Percentiles rank a stretch among this genome's conserved stretches.
phyloP scores from a whole-genome alignment of 2,113 vertebrate genomes.

The Forbesichthys agassizii region DNA sequence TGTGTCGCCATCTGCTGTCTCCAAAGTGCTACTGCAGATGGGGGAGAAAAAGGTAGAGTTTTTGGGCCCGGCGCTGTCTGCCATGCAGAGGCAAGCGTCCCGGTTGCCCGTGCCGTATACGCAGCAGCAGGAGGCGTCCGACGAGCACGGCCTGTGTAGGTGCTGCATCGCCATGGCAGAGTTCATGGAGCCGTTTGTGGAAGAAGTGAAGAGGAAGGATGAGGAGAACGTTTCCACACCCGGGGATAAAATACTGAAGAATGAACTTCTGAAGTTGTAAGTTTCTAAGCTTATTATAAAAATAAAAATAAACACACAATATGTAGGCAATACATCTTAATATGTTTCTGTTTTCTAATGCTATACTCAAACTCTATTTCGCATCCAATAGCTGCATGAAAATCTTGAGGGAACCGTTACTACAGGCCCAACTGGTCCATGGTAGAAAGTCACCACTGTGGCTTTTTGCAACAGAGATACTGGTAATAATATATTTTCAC shows the following conservation, averaged over 20 bases:
- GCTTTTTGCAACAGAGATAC: slow-evolving; percentile 84
- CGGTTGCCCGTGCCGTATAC: slow-evolving; percentile 89
- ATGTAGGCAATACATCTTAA: background rate
- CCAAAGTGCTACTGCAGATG: slow-evolving; percentile 84
- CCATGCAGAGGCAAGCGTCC: slow-evolving; percentile 84
- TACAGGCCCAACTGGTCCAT: slow-evolving; percentile 82
- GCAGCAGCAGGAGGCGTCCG: slow-evolving; percentile 82
- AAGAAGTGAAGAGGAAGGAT: slow-evolving; percentile 73
- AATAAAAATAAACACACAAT: background rate
- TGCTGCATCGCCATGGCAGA: slow-evolving; percentile 81
- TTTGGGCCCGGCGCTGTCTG: slow-evolving; percentile 81
- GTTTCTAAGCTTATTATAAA: slow-evolving; percentile 47
- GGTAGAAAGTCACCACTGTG: slow-evolving; percentile 75
- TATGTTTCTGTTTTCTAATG: background rate
- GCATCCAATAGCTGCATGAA: slow-evolving; percentile 84
- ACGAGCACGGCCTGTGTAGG: slow-evolving; percentile 81
- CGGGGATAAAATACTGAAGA: slow-evolving; percentile 76
- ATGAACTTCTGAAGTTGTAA: slow-evolving; percentile 89
- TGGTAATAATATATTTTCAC: slow-evolving; percentile 73
- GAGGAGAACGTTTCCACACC: slow-evolving; percentile 37
- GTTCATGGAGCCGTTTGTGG: slow-evolving; percentile 84
- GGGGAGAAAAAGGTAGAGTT: slow-evolving; percentile 78
- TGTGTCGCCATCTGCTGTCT: slow-evolving; percentile 58
- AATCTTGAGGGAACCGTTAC: slow-evolving; percentile 85
- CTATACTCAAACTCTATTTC: slow-evolving; percentile 26